Conservation (phyloP, 1,140 invertebrate species). For the Sogatella furcifera region DNA sequence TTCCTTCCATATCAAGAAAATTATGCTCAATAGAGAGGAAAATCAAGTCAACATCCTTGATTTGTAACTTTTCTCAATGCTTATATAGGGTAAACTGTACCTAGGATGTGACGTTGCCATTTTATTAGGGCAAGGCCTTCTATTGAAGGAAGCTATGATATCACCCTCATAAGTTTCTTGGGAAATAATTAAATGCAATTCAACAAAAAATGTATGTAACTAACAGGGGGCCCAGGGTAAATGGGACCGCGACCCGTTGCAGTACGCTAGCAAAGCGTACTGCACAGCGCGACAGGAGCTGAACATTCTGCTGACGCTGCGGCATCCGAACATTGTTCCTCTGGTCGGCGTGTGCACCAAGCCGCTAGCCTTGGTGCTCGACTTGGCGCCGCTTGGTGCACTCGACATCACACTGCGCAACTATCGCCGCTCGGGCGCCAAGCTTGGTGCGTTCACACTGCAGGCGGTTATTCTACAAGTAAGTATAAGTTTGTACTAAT, state of each 20-base stretch:
- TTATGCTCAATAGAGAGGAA: no score
- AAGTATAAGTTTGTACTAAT: slow-evolving; percentile 10
- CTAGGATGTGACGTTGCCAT: no score
- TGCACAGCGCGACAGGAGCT: slow-evolving; percentile 90
- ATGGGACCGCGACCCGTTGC: slow-evolving; percentile 82
- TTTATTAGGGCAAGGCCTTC: no score
- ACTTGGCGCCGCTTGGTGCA: slow-evolving; percentile 84
- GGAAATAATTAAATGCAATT: no score
- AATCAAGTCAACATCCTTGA: no score
- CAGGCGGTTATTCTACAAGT: slow-evolving; percentile 80
- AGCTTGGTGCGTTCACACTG: slow-evolving; percentile 65
- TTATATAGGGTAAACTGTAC: no score
- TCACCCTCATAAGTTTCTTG: no score
- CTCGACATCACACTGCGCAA: slow-evolving; percentile 70
- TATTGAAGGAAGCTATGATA: no score
- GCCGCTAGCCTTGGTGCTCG: slow-evolving; percentile 83
- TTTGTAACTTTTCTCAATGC: no score
- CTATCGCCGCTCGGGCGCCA: slow-evolving; percentile 71
- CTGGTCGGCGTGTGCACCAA: slow-evolving; percentile 78
- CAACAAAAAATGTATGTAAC: no score
- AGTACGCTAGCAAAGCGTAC: slow-evolving; percentile 90
- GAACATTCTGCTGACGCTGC: slow-evolving; percentile 72
- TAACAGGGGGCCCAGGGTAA: slow-evolving; percentile 67
- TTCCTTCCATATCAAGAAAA: no score
- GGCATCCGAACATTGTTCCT: slow-evolving; percentile 86